Evolutionary conservation across 2,797 vertebrate species (phyloP).

Genomic region (Phrynocephalus forsythii): DNA sequence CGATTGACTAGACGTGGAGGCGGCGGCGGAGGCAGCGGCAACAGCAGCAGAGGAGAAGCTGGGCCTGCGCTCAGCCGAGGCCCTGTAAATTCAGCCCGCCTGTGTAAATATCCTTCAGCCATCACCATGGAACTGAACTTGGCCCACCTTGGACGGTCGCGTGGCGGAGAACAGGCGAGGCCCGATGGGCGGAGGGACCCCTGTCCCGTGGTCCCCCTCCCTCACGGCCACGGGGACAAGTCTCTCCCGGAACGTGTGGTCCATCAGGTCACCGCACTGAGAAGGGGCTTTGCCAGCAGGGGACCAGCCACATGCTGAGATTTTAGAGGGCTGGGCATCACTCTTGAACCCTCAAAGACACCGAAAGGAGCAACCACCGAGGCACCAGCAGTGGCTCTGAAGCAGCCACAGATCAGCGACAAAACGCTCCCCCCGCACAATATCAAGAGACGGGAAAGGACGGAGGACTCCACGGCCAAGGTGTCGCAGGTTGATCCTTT

Average conservation of each 20-base stretch:
- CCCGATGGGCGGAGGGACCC: constrained; percentile 1
- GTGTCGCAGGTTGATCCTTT: not conserved
- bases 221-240: constrained; percentile 19
- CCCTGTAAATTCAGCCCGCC: constrained; percentile 79
- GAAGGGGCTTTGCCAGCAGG: constrained; percentile 38
- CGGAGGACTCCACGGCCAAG: not conserved
- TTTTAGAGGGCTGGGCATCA: not conserved
- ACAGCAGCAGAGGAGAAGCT: constrained; percentile 83
- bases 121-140: constrained; percentile 83
- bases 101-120: constrained; percentile 85
- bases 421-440: not conserved
- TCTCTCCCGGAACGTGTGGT: constrained; percentile 3
- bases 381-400: constrained; percentile 2
- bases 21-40: constrained; percentile 55
- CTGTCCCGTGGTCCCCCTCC: constrained; percentile 39
- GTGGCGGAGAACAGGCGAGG: constrained; percentile 45
- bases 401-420: not conserved
- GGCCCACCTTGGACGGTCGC: constrained; percentile 63
- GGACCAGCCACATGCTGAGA: constrained; percentile 65
- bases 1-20: constrained; percentile 87
- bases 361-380: accelerated
- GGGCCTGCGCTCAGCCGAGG: constrained; percentile 86
- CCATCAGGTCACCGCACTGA: constrained; percentile 48
- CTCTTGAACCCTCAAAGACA: not conserved
- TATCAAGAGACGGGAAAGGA: no score